phyloP scores from a whole-genome alignment of 2,888 invertebrate genomes.

The Smittia sp. region DNA sequence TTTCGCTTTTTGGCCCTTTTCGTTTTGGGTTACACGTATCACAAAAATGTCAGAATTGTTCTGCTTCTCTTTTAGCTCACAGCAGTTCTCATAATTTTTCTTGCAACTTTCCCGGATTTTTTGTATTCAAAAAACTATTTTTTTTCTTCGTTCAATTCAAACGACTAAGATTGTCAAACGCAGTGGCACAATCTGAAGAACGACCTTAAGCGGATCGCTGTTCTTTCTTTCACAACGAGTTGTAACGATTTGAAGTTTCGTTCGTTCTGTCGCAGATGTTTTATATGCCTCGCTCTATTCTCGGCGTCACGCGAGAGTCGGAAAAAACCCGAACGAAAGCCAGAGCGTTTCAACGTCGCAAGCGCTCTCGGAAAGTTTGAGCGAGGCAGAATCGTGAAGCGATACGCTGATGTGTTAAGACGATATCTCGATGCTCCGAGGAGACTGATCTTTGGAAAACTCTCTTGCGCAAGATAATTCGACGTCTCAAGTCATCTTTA shows the following conservation, averaged over 20 bases:
- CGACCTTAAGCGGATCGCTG: background rate
- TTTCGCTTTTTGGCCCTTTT: background rate
- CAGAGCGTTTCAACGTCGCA: no score
- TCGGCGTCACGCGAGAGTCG: slow-evolving; percentile 6
- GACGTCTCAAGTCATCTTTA: background rate
- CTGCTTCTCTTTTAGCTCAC: slow-evolving; percentile 1
- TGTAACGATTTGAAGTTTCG: slow-evolving; percentile 1
- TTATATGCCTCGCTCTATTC: slow-evolving; percentile 13
- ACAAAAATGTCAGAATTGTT: background rate
- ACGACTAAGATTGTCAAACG: slow-evolving; percentile 16
- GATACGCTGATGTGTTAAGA: background rate
- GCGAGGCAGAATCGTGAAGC: background rate
- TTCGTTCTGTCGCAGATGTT: slow-evolving; percentile 13
- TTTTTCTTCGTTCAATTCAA: background rate
- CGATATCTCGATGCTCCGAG: background rate
- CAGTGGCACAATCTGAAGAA: slow-evolving; percentile 17
- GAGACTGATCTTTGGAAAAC: background rate
- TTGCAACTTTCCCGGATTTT: background rate
- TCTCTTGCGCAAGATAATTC: background rate
- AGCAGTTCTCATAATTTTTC: background rate
- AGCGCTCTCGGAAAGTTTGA: background rate
- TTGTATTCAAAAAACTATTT: background rate
- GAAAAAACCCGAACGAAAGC: background rate
- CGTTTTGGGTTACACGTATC: background rate
- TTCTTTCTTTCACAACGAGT: background rate